Base-by-base conservation (phyloP, 92 coral and sea anemone species). In the Parazoanthus atlanticus region DNA sequence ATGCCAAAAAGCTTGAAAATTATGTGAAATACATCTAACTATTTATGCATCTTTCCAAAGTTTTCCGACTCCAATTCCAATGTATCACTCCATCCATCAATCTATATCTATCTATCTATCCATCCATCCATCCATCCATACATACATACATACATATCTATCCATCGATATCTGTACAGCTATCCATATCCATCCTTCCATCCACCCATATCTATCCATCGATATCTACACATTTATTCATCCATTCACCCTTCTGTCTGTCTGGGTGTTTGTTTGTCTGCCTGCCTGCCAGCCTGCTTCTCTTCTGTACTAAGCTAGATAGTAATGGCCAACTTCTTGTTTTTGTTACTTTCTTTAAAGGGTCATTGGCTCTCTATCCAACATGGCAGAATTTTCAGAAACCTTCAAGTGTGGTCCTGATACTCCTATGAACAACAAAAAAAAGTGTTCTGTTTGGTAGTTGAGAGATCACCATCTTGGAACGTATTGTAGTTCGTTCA, bases 371-470 rank as follows among this genome's bases (percentile, higher is more conserved):
- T 84, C 87, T n/a, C 87, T 84, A 16, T 84, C 87, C 67, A 84
- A 84, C 65, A 28, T 30, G 65, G 66, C 36, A 40, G 87, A 43
- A 46, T 84, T 84, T 84, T 41, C 78, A 19, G 40, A 43, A 19
- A 78, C 87, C 31, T 84, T 84, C 65, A 43, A 46, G 0, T 84
- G 87, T 13, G 61, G 61, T 43, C 36, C 61, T 21, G 65, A 30
- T 16, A 3, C 87, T 72, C 87, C 78, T 7, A 84, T 84, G 87
- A 84, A 84, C 78, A 41, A 17, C 32, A 28, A 41, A 17, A 31
- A 84, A 10, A 84, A 84, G 43, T 84, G 87, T 32, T 84, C 87
- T 9, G 87, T 84, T 70, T 84, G 87, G 87, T 84, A 84, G 66
- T 31, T 16, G 30, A 19, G 12, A 36, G 79, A 38, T 6, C 52